These are phyloP conservation scores for Candoia aspera DNA, from an alignment of 2,113 vertebrate species.

Conservation along the genomic window DNA sequence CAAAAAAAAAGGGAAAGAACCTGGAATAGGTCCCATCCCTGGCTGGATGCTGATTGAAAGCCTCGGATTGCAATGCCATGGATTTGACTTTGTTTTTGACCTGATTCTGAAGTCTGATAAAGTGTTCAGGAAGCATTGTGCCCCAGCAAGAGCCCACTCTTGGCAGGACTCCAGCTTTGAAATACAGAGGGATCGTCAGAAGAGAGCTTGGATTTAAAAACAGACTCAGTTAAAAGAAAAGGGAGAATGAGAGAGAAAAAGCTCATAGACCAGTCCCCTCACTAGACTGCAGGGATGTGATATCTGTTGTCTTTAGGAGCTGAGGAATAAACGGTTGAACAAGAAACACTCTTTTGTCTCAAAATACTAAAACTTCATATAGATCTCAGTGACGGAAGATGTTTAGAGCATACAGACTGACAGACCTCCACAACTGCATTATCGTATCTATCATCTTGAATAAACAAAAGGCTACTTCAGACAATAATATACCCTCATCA, in stretches of 20 bases:
- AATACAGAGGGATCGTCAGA: neutral
- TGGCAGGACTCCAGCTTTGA: neutral
- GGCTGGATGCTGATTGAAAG: neutral
- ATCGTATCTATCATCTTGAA: too few species aligned
- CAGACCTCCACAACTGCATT: too few species aligned
- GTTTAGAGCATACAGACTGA: neutral
- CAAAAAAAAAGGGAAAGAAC: slow-evolving; percentile 15
- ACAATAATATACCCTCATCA: too few species aligned
- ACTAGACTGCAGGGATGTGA: neutral
- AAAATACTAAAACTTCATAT: neutral
- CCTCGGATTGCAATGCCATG: neutral
- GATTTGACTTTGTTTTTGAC: slow-evolving; percentile 10
- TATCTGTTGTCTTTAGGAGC: neutral
- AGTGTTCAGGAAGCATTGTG: slow-evolving; percentile 23
- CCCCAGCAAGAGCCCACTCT: neutral
- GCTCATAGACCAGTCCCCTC: neutral
- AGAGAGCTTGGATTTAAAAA: neutral
- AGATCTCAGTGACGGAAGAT: neutral
- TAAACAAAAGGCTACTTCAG: too few species aligned
- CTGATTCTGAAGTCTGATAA: slow-evolving; percentile 13
- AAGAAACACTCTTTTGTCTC: neutral
- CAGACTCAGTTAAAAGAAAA: neutral
- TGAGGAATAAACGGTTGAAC: neutral
- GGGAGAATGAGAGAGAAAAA: neutral
- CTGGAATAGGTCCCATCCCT: neutral